phyloP scores from a whole-genome alignment of 2,113 vertebrate species.

The Etheostoma cragini region DNA sequence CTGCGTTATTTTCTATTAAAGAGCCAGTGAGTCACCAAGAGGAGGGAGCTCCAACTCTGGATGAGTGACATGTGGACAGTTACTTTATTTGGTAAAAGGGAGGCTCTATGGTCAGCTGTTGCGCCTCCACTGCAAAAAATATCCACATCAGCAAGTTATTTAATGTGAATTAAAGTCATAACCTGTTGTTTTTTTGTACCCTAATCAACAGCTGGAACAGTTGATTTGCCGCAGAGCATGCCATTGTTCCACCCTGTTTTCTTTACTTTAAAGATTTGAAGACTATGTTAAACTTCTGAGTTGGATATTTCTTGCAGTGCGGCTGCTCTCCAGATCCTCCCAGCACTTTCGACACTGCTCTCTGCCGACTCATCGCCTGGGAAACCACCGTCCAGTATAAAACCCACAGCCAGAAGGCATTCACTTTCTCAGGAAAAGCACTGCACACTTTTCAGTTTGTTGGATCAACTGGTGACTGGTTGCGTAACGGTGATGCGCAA shows the following conservation, averaged over 20 bases:
- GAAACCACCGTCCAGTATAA: slow-evolving; percentile 65
- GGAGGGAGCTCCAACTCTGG: slow-evolving; percentile 38
- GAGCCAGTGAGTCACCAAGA: slow-evolving; percentile 73
- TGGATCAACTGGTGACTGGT: neutral
- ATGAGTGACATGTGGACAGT: slow-evolving; percentile 42
- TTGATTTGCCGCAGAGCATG: accelerated
- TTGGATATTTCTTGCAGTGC: slow-evolving; percentile 54
- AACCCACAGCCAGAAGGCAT: slow-evolving; percentile 46
- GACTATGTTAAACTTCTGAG: accelerated
- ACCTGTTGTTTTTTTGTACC: accelerated
- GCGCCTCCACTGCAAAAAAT: slow-evolving; percentile 61
- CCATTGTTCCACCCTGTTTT: accelerated
- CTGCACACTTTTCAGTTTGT: neutral
- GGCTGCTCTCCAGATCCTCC: slow-evolving; percentile 42
- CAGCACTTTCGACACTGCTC: slow-evolving; percentile 67
- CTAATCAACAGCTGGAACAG: accelerated
- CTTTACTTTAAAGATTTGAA: neutral
- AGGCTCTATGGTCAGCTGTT: slow-evolving; percentile 78
- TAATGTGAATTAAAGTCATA: neutral
- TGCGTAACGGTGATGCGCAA: slow-evolving; percentile 60
- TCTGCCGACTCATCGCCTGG: slow-evolving; percentile 19
- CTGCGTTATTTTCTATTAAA: slow-evolving; percentile 79
- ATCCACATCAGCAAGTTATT: neutral
- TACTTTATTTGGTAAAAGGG: slow-evolving; percentile 70
- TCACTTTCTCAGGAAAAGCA: neutral